Conservation (phyloP, 1,140 invertebrate genomes). For the Ostrea denselamellosa region DNA sequence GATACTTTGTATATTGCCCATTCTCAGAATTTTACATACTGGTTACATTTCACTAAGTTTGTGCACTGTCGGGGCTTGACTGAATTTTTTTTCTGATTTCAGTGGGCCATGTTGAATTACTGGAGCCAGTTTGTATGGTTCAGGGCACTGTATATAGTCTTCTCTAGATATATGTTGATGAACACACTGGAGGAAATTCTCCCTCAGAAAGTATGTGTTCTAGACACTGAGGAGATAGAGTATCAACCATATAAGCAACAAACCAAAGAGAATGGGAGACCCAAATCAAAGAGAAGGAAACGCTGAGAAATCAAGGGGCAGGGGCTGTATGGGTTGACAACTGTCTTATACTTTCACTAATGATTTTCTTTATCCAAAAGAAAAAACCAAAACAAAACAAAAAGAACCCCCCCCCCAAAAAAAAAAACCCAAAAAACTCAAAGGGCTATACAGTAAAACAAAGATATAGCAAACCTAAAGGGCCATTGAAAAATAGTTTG, state of each 20-base stretch:
- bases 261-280: not conserved
- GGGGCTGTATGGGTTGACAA: too few relatives aligned
- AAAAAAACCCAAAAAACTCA: too few relatives aligned
- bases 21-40: too few relatives aligned
- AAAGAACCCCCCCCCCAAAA: too few relatives aligned
- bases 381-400: too few relatives aligned
- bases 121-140: constrained; percentile 95
- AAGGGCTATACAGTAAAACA: too few relatives aligned
- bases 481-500: too few relatives aligned
- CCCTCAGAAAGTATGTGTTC: constrained; percentile 47
- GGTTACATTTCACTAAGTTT: too few relatives aligned
- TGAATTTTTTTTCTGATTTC: constrained; percentile 77
- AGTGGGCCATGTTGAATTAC: constrained; percentile 91
- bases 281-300: not conserved
- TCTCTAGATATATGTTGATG: constrained; percentile 94
- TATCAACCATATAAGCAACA: not conserved
- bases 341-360: too few relatives aligned
- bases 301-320: not conserved
- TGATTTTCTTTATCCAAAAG: too few relatives aligned
- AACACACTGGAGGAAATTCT: constrained; percentile 83
- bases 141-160: constrained; percentile 91
- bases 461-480: too few relatives aligned
- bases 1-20: too few relatives aligned
- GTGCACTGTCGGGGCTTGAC: not conserved
- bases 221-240: not conserved